These are phyloP conservation scores for Drosophila mayaguana DNA, from an alignment of 2,888 invertebrate genomes.

Conservation along the genomic window DNA sequence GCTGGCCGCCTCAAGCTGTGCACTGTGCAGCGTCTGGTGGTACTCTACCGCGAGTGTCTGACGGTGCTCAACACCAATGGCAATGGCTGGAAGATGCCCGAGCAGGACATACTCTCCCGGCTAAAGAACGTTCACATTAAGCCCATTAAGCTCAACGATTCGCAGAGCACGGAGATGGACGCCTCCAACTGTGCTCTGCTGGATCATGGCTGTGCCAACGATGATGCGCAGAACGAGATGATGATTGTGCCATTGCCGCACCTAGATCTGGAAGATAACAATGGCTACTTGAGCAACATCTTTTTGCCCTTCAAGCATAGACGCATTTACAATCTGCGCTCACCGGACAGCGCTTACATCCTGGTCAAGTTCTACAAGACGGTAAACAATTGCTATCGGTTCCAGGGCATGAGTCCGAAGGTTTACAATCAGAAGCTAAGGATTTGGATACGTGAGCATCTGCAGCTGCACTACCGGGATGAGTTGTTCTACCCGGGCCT, in stretches of 20 bases:
- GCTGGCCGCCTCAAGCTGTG: constrained; percentile 78
- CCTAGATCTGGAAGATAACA: constrained; percentile 71
- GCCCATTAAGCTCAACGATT: constrained; percentile 31
- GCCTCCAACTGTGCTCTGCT: constrained; percentile 76
- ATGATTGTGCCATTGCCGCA: constrained; percentile 83
- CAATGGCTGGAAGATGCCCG: constrained; percentile 82
- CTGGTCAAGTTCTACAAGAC: constrained; percentile 81
- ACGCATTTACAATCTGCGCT: constrained; percentile 80
- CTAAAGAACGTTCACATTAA: constrained; percentile 17
- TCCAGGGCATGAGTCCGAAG: constrained; percentile 71
- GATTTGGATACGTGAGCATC: constrained; percentile 79
- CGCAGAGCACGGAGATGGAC: constrained; percentile 35
- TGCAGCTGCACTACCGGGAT: constrained; percentile 80
- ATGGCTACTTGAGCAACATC: constrained; percentile 77
- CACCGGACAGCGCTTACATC: constrained; percentile 74
- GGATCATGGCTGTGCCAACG: constrained; percentile 60
- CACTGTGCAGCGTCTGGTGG: constrained; percentile 71
- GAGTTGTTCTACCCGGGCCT: constrained; percentile 84
- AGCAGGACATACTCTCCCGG: constrained; percentile 58
- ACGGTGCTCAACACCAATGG: constrained; percentile 83
- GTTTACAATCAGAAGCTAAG: constrained; percentile 79
- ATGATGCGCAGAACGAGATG: constrained; percentile 63
- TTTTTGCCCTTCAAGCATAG: constrained; percentile 82
- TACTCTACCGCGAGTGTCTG: constrained; percentile 77
- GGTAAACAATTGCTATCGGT: constrained; percentile 80